Percentiles rank a stretch among this genome's conserved stretches.
Evolutionary conservation across 2,113 vertebrate genomes (phyloP).

Genomic region (Scatophagus argus): DNA sequence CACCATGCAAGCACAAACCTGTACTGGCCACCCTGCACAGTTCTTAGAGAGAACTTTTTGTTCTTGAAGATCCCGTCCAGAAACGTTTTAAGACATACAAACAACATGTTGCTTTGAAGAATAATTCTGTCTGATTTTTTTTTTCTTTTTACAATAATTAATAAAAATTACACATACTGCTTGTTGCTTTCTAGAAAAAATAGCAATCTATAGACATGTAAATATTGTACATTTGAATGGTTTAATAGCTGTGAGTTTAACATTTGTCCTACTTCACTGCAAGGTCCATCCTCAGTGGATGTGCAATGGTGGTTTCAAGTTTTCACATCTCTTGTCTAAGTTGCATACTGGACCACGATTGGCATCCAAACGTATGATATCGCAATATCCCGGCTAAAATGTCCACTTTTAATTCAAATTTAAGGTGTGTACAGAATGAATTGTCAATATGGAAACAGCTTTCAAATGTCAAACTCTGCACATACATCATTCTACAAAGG

Average conservation of each 20-base stretch:
- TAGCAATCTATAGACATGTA: not conserved
- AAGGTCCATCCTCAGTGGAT: not conserved
- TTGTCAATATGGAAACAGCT: not conserved
- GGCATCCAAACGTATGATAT: not conserved
- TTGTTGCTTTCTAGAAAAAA: not conserved
- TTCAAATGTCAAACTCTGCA: not conserved
- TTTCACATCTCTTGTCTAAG: not conserved
- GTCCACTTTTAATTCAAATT: not conserved
- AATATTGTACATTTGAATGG: not conserved
- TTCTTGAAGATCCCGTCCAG: not conserved
- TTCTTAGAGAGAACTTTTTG: not conserved
- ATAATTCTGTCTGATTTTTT: not conserved
- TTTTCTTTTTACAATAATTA: not conserved
- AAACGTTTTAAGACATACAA: not conserved
- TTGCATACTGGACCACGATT: not conserved
- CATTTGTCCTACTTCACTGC: not conserved
- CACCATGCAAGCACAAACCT: constrained; percentile 31
- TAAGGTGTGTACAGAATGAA: too few relatives aligned
- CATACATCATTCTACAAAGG: not conserved
- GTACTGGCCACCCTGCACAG: constrained; percentile 31
- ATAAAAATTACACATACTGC: not conserved
- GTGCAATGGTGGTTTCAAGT: not conserved
- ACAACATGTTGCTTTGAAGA: not conserved
- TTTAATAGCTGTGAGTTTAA: not conserved
- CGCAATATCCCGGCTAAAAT: not conserved